Conservation (phyloP, 2,797 vertebrate genomes). For the Tragelaphus oryx region DNA sequence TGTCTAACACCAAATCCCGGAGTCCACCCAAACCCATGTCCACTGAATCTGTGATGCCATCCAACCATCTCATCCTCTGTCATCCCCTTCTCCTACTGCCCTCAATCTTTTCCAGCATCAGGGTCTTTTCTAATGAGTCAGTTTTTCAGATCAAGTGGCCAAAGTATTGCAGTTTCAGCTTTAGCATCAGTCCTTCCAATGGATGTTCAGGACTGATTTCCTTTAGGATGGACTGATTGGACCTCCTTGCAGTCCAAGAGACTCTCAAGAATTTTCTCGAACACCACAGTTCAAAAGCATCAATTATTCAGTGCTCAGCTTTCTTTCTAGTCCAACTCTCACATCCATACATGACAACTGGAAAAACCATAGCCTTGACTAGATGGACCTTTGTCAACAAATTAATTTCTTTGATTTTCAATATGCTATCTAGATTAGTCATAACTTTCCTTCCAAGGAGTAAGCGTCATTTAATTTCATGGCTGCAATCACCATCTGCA, state of each 20-base stretch:
- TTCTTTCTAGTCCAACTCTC: background rate
- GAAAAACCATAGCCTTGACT: background rate
- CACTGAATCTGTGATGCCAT: background rate
- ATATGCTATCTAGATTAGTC: background rate
- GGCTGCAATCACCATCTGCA: background rate
- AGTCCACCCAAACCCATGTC: background rate
- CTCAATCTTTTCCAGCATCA: background rate
- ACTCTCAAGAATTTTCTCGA: background rate
- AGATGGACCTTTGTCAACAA: background rate
- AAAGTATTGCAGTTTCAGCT: background rate
- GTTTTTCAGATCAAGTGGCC: background rate
- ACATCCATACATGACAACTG: background rate
- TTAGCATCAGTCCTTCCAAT: background rate
- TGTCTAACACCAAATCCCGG: background rate
- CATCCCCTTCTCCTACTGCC: background rate
- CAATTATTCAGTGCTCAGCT: fast-evolving
- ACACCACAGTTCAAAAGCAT: background rate
- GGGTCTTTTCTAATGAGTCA: background rate
- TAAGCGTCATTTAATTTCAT: background rate
- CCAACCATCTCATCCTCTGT: background rate
- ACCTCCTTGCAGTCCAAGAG: background rate
- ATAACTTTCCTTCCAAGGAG: background rate
- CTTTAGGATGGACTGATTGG: background rate
- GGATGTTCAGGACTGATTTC: background rate
- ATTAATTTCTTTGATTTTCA: background rate